Base-by-base conservation (phyloP, 1,140 invertebrate species). In the Argopecten irradians region DNA sequence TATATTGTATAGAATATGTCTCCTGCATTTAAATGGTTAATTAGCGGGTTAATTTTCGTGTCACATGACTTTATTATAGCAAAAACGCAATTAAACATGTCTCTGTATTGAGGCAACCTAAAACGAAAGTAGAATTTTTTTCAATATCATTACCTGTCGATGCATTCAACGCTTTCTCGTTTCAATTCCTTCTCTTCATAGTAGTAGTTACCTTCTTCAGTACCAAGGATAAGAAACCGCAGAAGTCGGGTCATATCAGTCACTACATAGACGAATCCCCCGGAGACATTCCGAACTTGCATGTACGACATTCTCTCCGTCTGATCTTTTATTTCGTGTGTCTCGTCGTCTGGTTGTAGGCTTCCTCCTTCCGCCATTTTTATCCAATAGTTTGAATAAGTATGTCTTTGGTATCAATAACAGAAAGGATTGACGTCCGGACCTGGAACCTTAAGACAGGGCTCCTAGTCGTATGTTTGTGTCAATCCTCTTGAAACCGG, bases 201-300 rank as follows among this genome's bases (percentile, higher is more conserved):
- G 90, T 95, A 95, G 71, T 93, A 95, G 16, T 92, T 94, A 1
- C 94, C 94, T 36, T 93, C 92, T 84, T 92, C 91, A 0, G 92
- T 90, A 3, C 93, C 93, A 13, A 96, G 88, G 90, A 94, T 95
- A 11, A 96, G 86, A 89, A 96, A 96, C 16, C 95, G 93, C 33
- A 94, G 92, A 32, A 95, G 87, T 14, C 93, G 92, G 19, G 91
- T 94, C 84, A 93, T 86, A 85, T 95, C 95, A 87, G 91, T 91
- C 0, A 95, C 93, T 55, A 89, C 33, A 88, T 94, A 96, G 19
- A 93, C 94, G 85, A 89, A 96, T 32, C 95, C 95, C 16, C 95
- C 95, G 28, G 93, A 94, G 55, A 89, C 93, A 88, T 95, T 95
- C 36, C 39, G 7, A 11, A 94, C 93, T 91, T 95, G 91, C 16